These are phyloP conservation scores for Dendrocopos noguchii DNA, from an alignment of 2,113 vertebrate species.

Conservation along the genomic window DNA sequence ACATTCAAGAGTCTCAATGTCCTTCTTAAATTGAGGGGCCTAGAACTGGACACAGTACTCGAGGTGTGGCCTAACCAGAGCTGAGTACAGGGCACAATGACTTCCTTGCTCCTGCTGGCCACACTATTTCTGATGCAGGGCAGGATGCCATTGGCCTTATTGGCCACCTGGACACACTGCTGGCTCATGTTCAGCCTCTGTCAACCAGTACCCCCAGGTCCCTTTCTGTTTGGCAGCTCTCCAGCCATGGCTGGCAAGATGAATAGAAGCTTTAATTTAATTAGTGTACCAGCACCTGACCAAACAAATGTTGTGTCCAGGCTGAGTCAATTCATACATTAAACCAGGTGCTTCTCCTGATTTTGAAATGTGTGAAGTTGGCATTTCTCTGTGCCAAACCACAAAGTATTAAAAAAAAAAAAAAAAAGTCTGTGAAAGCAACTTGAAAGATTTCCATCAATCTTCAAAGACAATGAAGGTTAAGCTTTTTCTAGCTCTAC, in stretches of 20 bases:
- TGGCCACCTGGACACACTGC: too few species aligned
- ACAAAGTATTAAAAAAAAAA: neutral
- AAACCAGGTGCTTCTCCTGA: constrained; percentile 25
- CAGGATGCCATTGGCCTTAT: too few species aligned
- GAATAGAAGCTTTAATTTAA: constrained; percentile 59
- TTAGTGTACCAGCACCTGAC: constrained; percentile 59
- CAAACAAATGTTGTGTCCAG: constrained; percentile 67
- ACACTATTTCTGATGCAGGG: too few species aligned
- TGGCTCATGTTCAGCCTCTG: too few species aligned
- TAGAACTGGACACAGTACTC: too few species aligned
- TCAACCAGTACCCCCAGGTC: too few species aligned
- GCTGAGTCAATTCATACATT: constrained; percentile 44
- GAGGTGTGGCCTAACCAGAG: too few species aligned
- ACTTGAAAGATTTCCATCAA: neutral
- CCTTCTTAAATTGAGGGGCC: too few species aligned
- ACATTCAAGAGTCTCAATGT: too few species aligned
- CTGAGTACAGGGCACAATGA: too few species aligned
- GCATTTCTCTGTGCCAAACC: constrained; percentile 15
- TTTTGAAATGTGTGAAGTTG: constrained; percentile 39
- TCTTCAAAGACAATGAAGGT: neutral
- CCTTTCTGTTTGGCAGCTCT: too few species aligned
- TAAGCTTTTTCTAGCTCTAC: neutral
- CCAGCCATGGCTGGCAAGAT: neutral
- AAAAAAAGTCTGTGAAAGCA: constrained; percentile 29
- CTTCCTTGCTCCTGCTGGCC: too few species aligned